Percentiles rank a stretch among this genome's conserved stretches.
Conservation (phyloP, 2,888 invertebrate genomes). For the Pteria penguin region DNA sequence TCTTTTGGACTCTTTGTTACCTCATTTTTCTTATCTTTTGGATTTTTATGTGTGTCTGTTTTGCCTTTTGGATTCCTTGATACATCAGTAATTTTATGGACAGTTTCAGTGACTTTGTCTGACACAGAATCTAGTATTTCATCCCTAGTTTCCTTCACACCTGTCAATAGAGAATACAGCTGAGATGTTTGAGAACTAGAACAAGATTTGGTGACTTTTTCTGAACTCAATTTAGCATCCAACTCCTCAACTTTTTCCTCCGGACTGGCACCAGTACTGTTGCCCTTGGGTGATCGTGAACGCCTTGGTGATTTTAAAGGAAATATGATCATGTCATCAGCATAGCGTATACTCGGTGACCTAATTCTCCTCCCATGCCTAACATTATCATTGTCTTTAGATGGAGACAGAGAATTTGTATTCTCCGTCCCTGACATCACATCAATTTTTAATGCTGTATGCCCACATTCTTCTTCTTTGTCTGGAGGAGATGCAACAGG, state of each 20-base stretch:
- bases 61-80: conserved; percentile 3
- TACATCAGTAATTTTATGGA: not conserved
- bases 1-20: not conserved
- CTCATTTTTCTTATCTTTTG: conserved; percentile 2
- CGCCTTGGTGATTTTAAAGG: conserved; percentile 42
- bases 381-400: conserved; percentile 1
- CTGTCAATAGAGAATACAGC: conserved; percentile 41
- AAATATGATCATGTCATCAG: conserved; percentile 50
- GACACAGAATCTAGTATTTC: too few species aligned
- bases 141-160: not conserved
- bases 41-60: not conserved
- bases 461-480: not conserved
- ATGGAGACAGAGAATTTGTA: not conserved
- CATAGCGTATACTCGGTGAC: conserved; percentile 51
- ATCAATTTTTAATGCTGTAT: not conserved
- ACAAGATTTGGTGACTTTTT: conserved; percentile 11
- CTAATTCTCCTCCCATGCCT: conserved; percentile 35
- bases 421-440: not conserved
- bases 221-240: not conserved
- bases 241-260: conserved; percentile 7
- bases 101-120: too few species aligned
- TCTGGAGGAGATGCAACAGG: not conserved
- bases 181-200: conserved; percentile 37
- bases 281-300: conserved; percentile 37
- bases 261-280: conserved; percentile 15